These are phyloP conservation scores for Apodemus agrarius DNA, from an alignment of 2,797 vertebrate genomes.

Conservation along the genomic window DNA sequence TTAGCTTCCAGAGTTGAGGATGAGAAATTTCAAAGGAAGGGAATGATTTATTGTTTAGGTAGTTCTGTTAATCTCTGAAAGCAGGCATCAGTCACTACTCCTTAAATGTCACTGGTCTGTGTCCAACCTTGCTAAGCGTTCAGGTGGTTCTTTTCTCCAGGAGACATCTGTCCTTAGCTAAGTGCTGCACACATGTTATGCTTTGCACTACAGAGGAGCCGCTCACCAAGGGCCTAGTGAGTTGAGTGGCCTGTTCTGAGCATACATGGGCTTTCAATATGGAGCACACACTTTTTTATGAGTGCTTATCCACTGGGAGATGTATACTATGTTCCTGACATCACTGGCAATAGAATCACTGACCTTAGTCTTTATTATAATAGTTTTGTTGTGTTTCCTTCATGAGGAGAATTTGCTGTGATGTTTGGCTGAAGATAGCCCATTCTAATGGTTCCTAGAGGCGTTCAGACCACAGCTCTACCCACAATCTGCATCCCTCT, in stretches of 20 bases:
- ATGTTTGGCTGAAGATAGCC: neutral
- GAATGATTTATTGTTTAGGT: neutral
- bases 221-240: too few relatives aligned
- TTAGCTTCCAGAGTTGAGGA: neutral
- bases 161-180: neutral
- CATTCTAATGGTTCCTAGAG: neutral
- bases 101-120: neutral
- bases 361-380: neutral
- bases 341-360: neutral
- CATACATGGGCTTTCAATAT: neutral
- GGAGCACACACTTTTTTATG: neutral
- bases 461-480: neutral
- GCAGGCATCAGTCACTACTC: neutral
- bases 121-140: neutral
- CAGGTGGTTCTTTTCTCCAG: neutral
- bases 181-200: neutral
- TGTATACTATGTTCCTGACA: neutral
- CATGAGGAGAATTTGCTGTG: neutral
- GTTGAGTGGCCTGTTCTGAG: neutral
- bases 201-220: too few relatives aligned
- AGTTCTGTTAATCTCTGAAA: neutral
- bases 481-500: neutral
- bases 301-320: neutral
- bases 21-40: neutral
- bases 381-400: slow-evolving; percentile 1